phyloP scores from a whole-genome alignment of 2,113 vertebrate species.

The Henicopernis longicauda region DNA sequence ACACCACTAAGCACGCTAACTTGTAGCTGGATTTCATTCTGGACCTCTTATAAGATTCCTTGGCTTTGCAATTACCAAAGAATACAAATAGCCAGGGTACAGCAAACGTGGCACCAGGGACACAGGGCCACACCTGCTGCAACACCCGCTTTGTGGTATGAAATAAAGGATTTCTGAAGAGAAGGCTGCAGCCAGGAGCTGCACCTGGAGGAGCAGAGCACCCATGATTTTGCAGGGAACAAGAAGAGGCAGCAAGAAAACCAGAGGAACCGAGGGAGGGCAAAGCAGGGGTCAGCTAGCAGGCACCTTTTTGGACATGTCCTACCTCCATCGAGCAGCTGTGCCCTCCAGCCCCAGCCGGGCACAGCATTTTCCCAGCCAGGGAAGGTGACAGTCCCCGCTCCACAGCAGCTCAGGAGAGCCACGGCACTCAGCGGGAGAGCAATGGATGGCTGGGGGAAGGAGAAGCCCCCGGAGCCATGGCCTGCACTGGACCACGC shows the following conservation, averaged over 20 bases:
- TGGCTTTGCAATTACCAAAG: background rate
- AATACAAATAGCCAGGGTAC: background rate
- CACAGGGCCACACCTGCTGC: fast-evolving
- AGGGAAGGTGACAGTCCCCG: background rate
- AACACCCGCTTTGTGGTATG: background rate
- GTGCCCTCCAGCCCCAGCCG: background rate
- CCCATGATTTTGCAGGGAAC: fast-evolving
- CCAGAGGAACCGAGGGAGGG: background rate
- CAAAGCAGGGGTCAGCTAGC: background rate
- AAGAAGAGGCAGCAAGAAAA: background rate
- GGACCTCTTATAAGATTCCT: background rate
- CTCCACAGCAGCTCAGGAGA: background rate
- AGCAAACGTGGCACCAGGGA: background rate
- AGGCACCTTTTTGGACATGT: background rate
- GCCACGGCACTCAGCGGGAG: background rate
- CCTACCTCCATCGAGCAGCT: background rate
- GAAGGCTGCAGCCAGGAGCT: background rate
- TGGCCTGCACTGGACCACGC: background rate
- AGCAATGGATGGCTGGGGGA: background rate
- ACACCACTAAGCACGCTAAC: background rate
- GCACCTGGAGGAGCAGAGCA: background rate
- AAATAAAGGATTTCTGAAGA: background rate
- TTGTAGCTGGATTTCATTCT: background rate
- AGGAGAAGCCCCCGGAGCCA: fast-evolving
- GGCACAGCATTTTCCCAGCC: background rate